These are phyloP conservation scores for Lanistes nyassanus DNA, from an alignment of 1,140 invertebrate genomes.

Conservation along the genomic window DNA sequence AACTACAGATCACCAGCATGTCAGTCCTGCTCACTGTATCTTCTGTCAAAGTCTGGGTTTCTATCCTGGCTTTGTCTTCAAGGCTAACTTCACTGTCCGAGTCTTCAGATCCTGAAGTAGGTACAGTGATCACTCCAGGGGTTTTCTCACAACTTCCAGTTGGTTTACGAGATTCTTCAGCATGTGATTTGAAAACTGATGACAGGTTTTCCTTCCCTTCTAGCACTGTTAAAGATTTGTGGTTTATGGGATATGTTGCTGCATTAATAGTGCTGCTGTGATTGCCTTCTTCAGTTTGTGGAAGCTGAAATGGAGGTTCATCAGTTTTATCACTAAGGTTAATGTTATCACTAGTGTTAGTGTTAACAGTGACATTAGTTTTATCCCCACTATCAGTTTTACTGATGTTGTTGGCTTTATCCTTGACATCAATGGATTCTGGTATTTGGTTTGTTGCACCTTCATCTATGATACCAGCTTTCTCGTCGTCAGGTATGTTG, in stretches of 20 bases:
- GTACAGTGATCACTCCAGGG: neutral
- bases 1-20: no score
- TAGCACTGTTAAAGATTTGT: neutral
- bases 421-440: neutral
- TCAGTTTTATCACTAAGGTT: neutral
- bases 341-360: neutral
- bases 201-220: no score
- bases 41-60: no score
- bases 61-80: no score
- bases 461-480: neutral
- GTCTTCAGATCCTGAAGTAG: neutral
- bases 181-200: no score
- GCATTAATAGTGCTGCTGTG: neutral
- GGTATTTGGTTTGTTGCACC: neutral
- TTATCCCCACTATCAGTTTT: conserved; percentile 1
- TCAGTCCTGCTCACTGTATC: no score
- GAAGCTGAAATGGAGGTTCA: no score
- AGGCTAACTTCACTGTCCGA: neutral
- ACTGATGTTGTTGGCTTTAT: neutral
- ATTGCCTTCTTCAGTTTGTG: neutral
- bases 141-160: neutral
- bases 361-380: neutral
- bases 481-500: neutral
- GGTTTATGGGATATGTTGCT: neutral
- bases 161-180: no score